Evolutionary conservation across 2,113 vertebrate genomes (phyloP).

Genomic region (Ariopsis seemanni): DNA sequence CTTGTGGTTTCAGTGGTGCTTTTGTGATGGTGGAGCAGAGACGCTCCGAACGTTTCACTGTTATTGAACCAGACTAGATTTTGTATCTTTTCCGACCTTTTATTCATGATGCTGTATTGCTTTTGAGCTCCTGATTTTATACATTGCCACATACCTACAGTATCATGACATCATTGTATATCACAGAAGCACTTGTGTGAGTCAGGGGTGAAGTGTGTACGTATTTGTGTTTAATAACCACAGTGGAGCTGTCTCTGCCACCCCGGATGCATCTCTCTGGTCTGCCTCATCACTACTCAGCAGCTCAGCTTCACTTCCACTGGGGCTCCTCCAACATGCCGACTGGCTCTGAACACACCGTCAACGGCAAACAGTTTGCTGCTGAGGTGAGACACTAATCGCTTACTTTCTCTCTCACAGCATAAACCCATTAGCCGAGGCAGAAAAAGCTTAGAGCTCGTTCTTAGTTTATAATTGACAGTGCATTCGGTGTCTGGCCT

Average conservation of each 20-base stretch:
- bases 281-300: slow-evolving; percentile 80
- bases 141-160: not conserved
- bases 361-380: slow-evolving; percentile 81
- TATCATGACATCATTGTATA: not conserved
- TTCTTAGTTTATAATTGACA: slow-evolving; percentile 39
- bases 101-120: not conserved
- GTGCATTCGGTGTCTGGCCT: slow-evolving; percentile 42
- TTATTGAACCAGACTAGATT: not conserved
- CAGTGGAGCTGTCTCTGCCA: slow-evolving; percentile 84
- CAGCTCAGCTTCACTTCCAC: slow-evolving; percentile 89
- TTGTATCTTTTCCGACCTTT: not conserved
- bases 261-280: slow-evolving; percentile 78
- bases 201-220: slow-evolving; percentile 26
- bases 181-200: not conserved
- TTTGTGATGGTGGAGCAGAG: not conserved
- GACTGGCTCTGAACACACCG: slow-evolving; percentile 84
- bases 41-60: not conserved
- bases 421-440: slow-evolving; percentile 15
- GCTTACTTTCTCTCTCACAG: not conserved
- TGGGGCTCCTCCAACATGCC: slow-evolving; percentile 81
- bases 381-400: slow-evolving; percentile 81
- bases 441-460: slow-evolving; percentile 36
- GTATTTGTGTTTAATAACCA: slow-evolving; percentile 39
- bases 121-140: not conserved
- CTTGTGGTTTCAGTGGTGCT: not conserved